phyloP scores from a whole-genome alignment of 2,888 invertebrate genomes.

The Branchellion lobata region DNA sequence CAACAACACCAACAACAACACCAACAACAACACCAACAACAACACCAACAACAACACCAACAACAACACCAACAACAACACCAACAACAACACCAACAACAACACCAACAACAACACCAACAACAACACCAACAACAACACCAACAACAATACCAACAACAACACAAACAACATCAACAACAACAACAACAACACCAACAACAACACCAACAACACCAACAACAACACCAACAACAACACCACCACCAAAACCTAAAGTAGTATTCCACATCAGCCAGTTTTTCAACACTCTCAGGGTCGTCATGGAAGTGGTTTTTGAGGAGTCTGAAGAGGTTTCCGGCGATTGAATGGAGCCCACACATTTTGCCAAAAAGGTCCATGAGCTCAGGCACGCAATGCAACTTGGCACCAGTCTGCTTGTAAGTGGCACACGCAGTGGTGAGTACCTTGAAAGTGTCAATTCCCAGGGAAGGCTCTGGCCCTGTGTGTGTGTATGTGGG shows the following conservation, averaged over 20 bases:
- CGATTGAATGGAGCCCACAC: slow-evolving; percentile 6
- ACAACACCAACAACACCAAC: no score
- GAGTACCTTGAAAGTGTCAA: neutral
- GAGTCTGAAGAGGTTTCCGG: slow-evolving; percentile 1
- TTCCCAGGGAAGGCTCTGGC: neutral
- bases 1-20: no score
- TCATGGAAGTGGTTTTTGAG: neutral
- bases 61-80: no score
- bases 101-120: no score
- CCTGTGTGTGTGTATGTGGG: neutral
- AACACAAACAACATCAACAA: no score
- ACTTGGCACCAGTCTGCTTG: neutral
- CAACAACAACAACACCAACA: no score
- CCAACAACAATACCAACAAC: no score
- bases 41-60: no score
- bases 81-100: no score
- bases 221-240: slow-evolving; percentile 16
- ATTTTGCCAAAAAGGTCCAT: slow-evolving; percentile 35
- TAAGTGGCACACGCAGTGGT: neutral
- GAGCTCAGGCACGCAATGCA: neutral
- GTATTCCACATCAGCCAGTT: slow-evolving; percentile 27
- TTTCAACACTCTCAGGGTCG: neutral
- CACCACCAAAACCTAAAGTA: slow-evolving; percentile 30
- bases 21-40: no score
- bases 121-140: no score